Percentiles rank a stretch among this genome's conserved stretches.
These are phyloP conservation scores for Ophion ventricosus DNA, from an alignment of 2,888 invertebrate genomes.

Conservation along the genomic window DNA sequence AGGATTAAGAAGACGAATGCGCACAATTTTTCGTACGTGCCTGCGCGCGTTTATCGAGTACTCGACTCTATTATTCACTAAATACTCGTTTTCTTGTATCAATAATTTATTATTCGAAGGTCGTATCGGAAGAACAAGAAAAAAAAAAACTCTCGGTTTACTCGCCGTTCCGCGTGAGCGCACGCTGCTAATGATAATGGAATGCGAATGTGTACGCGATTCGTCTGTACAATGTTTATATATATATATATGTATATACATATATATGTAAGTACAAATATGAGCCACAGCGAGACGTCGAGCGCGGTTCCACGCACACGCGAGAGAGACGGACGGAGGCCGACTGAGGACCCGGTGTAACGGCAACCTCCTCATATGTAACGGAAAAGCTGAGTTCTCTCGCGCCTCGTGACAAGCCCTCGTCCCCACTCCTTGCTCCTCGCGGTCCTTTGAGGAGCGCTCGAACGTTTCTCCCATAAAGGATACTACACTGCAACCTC, in stretches of 20 bases:
- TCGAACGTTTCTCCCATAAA: background rate
- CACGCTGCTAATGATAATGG: background rate
- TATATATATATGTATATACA: constrained; percentile 1
- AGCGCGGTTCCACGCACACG: constrained; percentile 23
- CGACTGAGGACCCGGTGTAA: constrained; percentile 45
- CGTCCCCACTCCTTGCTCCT: constrained; percentile 56
- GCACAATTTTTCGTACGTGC: background rate
- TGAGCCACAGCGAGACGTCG: background rate
- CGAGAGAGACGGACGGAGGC: constrained; percentile 54
- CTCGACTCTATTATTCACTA: constrained; percentile 8
- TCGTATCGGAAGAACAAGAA: constrained; percentile 33
- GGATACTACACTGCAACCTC: too few species aligned
- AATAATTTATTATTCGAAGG: constrained; percentile 52
- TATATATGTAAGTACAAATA: background rate
- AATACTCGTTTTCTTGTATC: background rate
- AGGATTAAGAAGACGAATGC: background rate
- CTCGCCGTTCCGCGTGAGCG: background rate
- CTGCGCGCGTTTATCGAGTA: too few species aligned
- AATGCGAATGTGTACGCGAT: constrained; percentile 5
- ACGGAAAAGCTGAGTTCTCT: constrained; percentile 53
- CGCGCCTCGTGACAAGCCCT: constrained; percentile 31
- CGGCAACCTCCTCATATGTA: constrained; percentile 62
- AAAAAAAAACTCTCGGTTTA: constrained; percentile 30
- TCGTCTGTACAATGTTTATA: background rate
- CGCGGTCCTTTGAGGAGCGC: too few species aligned